phyloP scores from a whole-genome alignment of 2,113 vertebrate species.

The Trinectes maculatus region DNA sequence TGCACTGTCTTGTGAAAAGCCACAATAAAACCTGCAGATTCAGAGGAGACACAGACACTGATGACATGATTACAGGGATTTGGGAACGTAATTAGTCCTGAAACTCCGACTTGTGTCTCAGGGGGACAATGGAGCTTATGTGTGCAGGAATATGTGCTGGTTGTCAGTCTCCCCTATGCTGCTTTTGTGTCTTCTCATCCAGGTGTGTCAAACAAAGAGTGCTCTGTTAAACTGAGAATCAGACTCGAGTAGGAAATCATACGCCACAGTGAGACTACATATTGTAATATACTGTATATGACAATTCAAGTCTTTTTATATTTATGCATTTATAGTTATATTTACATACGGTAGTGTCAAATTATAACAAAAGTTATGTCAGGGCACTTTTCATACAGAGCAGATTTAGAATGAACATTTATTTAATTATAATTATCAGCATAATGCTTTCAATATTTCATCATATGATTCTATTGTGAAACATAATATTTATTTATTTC shows the following conservation, averaged over 20 bases:
- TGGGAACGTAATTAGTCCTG: slow-evolving; percentile 18
- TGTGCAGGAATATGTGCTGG: neutral
- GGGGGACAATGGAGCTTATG: slow-evolving; percentile 32
- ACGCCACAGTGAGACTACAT: neutral
- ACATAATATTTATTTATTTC: too few relatives aligned
- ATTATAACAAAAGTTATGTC: neutral
- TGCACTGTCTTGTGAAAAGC: neutral
- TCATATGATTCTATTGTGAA: too few relatives aligned
- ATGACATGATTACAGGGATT: slow-evolving; percentile 40
- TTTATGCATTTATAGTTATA: too few relatives aligned
- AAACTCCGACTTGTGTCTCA: slow-evolving; percentile 2
- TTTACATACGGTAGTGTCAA: neutral
- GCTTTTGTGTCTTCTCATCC: neutral
- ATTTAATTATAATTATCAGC: too few relatives aligned
- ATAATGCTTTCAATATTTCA: too few relatives aligned
- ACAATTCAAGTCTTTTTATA: neutral
- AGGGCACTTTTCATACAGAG: neutral
- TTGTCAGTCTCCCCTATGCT: neutral
- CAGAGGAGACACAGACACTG: slow-evolving; percentile 8
- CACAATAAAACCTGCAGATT: neutral
- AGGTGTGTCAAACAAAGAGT: slow-evolving; percentile 17
- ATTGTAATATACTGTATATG: neutral
- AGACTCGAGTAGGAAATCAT: neutral
- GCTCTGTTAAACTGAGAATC: neutral
- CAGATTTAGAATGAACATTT: neutral